Base-by-base conservation (phyloP, 2,113 vertebrate genomes). In the Trichomycterus rosablanca region DNA sequence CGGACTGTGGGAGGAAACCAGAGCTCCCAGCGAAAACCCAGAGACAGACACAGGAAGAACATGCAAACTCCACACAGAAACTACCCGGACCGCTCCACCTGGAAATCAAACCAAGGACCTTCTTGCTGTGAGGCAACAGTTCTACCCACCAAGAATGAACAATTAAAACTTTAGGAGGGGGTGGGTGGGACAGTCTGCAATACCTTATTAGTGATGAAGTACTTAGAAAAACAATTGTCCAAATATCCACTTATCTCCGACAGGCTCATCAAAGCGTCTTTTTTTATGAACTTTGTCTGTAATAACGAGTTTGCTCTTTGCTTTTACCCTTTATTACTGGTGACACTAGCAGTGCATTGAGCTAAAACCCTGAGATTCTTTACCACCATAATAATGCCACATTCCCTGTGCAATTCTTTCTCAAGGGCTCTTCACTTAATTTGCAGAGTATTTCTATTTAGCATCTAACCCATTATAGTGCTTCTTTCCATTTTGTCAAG, bases 401-500 rank as follows among this genome's bases (percentile, higher is more conserved):
- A 46, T 62, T 53, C 64, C 45, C 57, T 50, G 56, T 30, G 30
- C 8, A 51, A 39, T 72, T 61, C 22, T 61, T 73, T 64, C 54
- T 72, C 35, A 56, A 79, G 72, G 74, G 78, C 67, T 49, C 73
- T 73, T 51, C 48, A 66, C 19, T 59, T 15, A 5, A 6, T 16
- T 24, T 24, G 53, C 19, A 60, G 59, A 45, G 64, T 7, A n/a
- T 59, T 57, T 30, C 52, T 60, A 51, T 68, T 40, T 43, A 16
- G 20, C 63, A 39, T 58, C 9, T 24, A 67, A 35, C 59, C 49
- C 44, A 59, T 62, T 44, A 45, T 43, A 18, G 34, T 49, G 44
- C 57, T 43, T 57, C 10, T 26, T 4, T 57, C 39, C 50, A 18
- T 23, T 10, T 42, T 49, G 50, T 56, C n/a, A 37, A 59, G 49